Conservation (phyloP, 2,888 invertebrate genomes). For the Invenusta paracnida region DNA sequence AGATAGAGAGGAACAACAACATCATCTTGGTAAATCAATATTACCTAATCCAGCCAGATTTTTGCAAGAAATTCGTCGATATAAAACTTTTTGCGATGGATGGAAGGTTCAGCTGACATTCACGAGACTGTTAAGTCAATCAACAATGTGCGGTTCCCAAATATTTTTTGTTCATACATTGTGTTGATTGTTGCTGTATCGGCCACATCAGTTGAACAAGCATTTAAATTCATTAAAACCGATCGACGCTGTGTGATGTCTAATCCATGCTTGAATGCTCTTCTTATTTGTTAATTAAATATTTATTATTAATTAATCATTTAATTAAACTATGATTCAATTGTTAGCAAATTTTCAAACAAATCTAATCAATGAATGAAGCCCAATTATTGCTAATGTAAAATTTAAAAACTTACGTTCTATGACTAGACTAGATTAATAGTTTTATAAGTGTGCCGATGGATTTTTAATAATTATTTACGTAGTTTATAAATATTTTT, state of each 20-base stretch:
- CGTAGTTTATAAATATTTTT: not conserved
- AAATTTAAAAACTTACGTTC: not conserved
- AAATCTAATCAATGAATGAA: not conserved
- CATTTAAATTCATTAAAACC: not conserved
- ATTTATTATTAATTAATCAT: no score
- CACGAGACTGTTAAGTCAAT: not conserved
- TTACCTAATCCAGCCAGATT: not conserved
- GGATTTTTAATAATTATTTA: not conserved
- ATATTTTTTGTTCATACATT: not conserved
- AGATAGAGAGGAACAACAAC: not conserved
- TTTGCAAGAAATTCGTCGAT: not conserved
- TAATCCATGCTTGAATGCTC: not conserved
- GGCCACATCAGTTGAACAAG: not conserved
- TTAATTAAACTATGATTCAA: not conserved
- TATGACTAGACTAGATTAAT: not conserved
- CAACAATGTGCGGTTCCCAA: not conserved
- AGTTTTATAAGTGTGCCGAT: not conserved
- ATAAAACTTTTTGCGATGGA: not conserved
- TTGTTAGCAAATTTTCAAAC: not conserved
- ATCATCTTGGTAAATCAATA: not conserved
- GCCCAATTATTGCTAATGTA: not conserved
- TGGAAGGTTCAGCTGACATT: not conserved
- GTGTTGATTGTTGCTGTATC: not conserved
- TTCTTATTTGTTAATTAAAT: not conserved
- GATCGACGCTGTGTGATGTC: conserved; percentile 8